Percentiles rank a stretch among this genome's conserved stretches.
These are phyloP conservation scores for Coregonus suidteri DNA, from an alignment of 2,797 vertebrate genomes.

Conservation along the genomic window DNA sequence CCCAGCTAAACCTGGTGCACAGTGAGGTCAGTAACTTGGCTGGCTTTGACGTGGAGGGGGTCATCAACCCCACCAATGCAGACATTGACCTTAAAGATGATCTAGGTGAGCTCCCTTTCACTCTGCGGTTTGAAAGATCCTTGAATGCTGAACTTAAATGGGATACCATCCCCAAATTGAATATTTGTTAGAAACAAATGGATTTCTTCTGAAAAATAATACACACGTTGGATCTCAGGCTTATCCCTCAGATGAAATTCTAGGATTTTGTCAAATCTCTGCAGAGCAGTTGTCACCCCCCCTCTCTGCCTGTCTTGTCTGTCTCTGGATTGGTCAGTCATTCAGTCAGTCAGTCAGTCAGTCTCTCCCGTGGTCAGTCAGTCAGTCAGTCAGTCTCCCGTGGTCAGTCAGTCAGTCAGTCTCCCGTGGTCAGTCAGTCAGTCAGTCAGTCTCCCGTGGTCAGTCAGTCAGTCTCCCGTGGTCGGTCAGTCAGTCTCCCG, in stretches of 20 bases:
- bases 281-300: constrained; percentile 40
- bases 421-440: too few relatives aligned
- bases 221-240: too few relatives aligned
- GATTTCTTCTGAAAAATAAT: too few relatives aligned
- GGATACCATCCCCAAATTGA: background rate
- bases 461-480: too few relatives aligned
- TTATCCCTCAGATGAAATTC: constrained; percentile 40
- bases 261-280: constrained; percentile 63
- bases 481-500: too few relatives aligned
- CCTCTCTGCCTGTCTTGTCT: constrained; percentile 42
- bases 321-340: constrained; percentile 28
- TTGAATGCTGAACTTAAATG: background rate
- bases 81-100: constrained; percentile 99
- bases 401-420: too few relatives aligned
- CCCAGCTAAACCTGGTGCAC: constrained; percentile 99
- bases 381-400: too few relatives aligned
- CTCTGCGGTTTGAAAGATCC: constrained; percentile 23
- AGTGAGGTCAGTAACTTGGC: constrained; percentile 99
- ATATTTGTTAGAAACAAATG: background rate
- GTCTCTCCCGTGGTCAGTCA: background rate
- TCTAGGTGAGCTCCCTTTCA: constrained; percentile 84
- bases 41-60: constrained; percentile 99
- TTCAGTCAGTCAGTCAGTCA: constrained; percentile 4
- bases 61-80: constrained; percentile 99
- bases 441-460: too few relatives aligned